A percentile compares a stretch with the other conserved stretches of the same genome.
These are phyloP conservation scores for Balearica regulorum DNA, from an alignment of 2,797 vertebrate genomes.

Conservation along the genomic window DNA sequence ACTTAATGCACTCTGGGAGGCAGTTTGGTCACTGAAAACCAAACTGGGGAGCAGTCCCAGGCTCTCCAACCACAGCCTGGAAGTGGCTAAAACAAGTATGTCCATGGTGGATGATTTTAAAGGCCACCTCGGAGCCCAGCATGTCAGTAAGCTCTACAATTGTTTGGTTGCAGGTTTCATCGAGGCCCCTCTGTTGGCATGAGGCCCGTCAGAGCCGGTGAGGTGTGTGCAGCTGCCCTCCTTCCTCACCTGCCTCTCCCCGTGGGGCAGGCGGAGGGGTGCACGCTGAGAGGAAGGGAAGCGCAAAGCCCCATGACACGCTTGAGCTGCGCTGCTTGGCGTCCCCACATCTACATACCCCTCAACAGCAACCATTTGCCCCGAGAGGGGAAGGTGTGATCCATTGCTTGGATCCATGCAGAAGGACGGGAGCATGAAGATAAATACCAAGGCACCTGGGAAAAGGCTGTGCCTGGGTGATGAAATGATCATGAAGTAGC, in stretches of 20 bases:
- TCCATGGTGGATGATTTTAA: not conserved
- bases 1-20: not conserved
- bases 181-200: not conserved
- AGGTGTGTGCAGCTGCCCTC: not conserved
- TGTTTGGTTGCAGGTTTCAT: not conserved
- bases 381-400: slow-evolving; percentile 7
- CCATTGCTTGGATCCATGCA: not conserved
- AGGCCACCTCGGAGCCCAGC: not conserved
- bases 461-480: not conserved
- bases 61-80: not conserved
- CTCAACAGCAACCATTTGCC: slow-evolving; percentile 31
- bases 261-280: slow-evolving; percentile 10
- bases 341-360: slow-evolving; percentile 5
- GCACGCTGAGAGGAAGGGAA: slow-evolving; percentile 31
- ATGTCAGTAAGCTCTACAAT: not conserved
- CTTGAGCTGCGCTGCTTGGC: slow-evolving; percentile 19
- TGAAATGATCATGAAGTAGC: not conserved
- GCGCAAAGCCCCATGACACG: not conserved
- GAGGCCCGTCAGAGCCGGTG: not conserved
- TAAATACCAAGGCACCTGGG: not conserved
- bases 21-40: not conserved
- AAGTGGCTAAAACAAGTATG: not conserved
- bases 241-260: not conserved
- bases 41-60: not conserved
- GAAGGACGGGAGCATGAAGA: not conserved